Evolutionary conservation across 2,797 vertebrate genomes (phyloP).

Genomic region (Sitta carolinensis): DNA sequence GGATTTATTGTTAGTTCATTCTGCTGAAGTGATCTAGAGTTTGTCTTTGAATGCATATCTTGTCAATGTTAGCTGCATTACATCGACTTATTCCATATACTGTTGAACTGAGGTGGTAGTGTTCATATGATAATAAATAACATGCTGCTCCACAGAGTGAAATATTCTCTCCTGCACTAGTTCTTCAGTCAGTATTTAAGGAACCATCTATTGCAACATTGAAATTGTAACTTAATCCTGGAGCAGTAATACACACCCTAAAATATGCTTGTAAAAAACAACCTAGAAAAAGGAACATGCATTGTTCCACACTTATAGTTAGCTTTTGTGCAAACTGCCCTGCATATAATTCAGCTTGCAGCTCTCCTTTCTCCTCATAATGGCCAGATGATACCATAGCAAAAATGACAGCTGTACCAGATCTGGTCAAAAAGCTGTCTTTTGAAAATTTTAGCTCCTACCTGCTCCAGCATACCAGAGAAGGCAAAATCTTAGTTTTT

Average conservation of each 20-base stretch:
- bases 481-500: not conserved
- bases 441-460: not conserved
- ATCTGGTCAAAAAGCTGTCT: not conserved
- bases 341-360: not conserved
- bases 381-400: not conserved
- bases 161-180: not conserved
- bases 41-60: not conserved
- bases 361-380: not conserved
- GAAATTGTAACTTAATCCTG: not conserved
- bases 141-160: not conserved
- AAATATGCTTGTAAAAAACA: not conserved
- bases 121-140: not conserved
- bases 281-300: not conserved
- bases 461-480: not conserved
- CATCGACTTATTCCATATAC: not conserved
- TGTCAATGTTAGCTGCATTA: not conserved
- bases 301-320: not conserved
- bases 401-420: not conserved
- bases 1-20: not conserved
- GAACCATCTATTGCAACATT: not conserved
- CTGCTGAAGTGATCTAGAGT: not conserved
- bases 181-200: slow-evolving; percentile 20
- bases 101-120: not conserved
- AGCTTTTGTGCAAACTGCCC: not conserved
- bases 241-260: not conserved